phyloP scores from a whole-genome alignment of 2,113 vertebrate genomes.

The Crotalus tigris region DNA sequence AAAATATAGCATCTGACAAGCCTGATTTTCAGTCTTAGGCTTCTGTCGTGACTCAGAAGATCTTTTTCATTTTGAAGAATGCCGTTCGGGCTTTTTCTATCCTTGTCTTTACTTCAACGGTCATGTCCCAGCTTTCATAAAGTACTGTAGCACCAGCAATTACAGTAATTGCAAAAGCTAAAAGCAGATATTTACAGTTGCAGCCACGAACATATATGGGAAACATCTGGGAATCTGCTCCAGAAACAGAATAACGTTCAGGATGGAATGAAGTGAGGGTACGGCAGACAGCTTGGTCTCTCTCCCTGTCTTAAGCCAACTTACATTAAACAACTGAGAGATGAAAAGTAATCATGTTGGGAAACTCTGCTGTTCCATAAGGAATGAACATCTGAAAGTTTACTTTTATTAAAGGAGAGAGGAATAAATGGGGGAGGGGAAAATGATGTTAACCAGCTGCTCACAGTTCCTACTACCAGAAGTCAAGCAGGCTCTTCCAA shows the following conservation, averaged over 20 bases:
- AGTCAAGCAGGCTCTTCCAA: too few species aligned
- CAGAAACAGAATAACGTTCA: conserved; percentile 69
- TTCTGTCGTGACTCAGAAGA: too few species aligned
- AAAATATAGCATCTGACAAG: too few species aligned
- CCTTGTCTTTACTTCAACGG: too few species aligned
- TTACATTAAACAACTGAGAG: neutral
- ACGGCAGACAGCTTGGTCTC: conserved; percentile 34
- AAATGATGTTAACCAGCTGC: too few species aligned
- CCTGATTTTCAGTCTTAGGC: too few species aligned
- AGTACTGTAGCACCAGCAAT: conserved; percentile 54
- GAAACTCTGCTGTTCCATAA: neutral
- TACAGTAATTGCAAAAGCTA: conserved; percentile 52
- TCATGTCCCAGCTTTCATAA: conserved; percentile 4
- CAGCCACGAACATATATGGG: conserved; percentile 65
- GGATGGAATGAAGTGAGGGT: conserved; percentile 64
- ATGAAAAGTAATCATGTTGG: neutral
- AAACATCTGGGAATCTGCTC: conserved; percentile 74
- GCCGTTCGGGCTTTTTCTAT: too few species aligned
- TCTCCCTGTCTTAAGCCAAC: conserved; percentile 28
- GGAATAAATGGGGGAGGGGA: too few species aligned
- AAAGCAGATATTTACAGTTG: conserved; percentile 61
- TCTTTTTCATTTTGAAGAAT: too few species aligned
- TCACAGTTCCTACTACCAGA: too few species aligned
- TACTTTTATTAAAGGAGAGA: too few species aligned
- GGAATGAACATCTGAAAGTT: too few species aligned